Percentiles rank a stretch among this genome's conserved stretches.
phyloP scores from a whole-genome alignment of 2,113 vertebrate genomes.

The Neopipo cinnamomea region DNA sequence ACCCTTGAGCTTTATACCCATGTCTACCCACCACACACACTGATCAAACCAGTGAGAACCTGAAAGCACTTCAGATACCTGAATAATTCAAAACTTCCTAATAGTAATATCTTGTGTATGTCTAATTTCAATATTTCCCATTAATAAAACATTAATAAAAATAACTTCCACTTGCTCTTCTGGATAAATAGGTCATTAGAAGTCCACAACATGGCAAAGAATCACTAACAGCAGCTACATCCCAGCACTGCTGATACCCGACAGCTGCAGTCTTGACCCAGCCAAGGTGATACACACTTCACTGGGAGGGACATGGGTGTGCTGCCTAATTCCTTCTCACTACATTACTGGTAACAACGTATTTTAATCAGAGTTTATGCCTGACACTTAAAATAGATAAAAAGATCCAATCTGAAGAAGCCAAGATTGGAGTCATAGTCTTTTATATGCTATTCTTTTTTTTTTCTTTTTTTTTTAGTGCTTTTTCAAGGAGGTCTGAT shows the following conservation, averaged over 20 bases:
- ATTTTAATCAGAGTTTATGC: background rate
- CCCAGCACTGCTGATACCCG: background rate
- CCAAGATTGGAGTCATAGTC: background rate
- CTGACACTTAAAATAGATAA: background rate
- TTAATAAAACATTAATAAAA: conserved; percentile 17
- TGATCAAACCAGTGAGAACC: background rate
- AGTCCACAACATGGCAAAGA: background rate
- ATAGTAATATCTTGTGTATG: background rate
- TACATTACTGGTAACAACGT: rapidly evolving
- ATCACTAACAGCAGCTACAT: background rate
- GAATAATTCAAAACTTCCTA: background rate
- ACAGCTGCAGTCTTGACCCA: background rate
- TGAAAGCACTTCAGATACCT: background rate
- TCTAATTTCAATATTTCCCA: background rate
- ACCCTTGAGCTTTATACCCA: background rate
- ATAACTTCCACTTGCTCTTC: background rate
- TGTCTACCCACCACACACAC: background rate
- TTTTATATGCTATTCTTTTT: background rate
- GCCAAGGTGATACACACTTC: background rate
- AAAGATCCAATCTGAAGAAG: background rate
- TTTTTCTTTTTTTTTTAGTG: background rate
- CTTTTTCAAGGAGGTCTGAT: background rate
- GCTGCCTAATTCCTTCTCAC: background rate
- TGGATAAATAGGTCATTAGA: background rate
- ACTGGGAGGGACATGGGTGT: background rate